Percentiles rank a stretch among this genome's conserved stretches.
phyloP scores from a whole-genome alignment of 64 coral and sea anemone genomes.

The Stylophora pistillata region DNA sequence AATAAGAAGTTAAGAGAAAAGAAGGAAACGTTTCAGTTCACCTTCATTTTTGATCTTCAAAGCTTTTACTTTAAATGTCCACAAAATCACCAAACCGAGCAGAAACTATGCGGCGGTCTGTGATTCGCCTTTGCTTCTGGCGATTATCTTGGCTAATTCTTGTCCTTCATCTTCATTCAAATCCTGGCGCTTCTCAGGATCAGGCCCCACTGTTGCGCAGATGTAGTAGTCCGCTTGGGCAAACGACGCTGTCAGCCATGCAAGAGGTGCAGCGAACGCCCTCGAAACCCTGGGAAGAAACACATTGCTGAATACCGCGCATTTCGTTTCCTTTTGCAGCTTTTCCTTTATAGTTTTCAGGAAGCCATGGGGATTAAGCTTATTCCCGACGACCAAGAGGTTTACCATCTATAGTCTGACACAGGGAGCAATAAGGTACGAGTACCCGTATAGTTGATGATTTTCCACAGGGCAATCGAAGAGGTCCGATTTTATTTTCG shows the following conservation, averaged over 20 bases:
- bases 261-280: not conserved
- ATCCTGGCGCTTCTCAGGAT: not conserved
- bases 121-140: not conserved
- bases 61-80: not conserved
- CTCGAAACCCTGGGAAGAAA: not conserved
- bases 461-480: not conserved
- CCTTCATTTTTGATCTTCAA: too few relatives aligned
- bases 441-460: not conserved
- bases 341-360: not conserved
- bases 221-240: not conserved
- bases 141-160: not conserved
- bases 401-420: not conserved
- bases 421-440: not conserved
- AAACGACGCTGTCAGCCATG: not conserved
- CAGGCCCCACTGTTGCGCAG: not conserved
- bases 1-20: too few relatives aligned
- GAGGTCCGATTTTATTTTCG: not conserved
- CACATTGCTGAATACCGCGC: not conserved
- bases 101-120: not conserved
- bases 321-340: not conserved
- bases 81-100: not conserved
- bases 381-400: not conserved
- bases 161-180: not conserved
- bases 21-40: too few relatives aligned
- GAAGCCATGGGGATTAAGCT: not conserved